phyloP scores from a whole-genome alignment of 2,888 invertebrate species.

The Lasioglossum morio region DNA sequence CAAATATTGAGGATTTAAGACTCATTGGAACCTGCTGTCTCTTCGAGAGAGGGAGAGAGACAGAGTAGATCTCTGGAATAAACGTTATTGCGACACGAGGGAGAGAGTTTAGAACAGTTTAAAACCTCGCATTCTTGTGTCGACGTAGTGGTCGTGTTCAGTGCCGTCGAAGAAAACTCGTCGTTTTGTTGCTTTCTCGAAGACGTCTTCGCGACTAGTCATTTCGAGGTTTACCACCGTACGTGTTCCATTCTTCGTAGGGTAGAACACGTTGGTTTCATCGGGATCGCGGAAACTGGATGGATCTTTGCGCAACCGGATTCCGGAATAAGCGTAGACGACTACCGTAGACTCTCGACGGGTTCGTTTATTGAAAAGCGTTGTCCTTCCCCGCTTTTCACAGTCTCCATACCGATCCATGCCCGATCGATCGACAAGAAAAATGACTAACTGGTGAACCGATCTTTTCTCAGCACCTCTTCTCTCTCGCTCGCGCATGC shows the following conservation, averaged over 20 bases:
- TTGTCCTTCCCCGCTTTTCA: conserved; percentile 42
- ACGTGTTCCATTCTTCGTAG: conserved; percentile 1
- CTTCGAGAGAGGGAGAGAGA: background rate
- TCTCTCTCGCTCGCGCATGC: conserved; percentile 1
- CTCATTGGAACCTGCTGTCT: background rate
- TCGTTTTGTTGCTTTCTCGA: background rate
- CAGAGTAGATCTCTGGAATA: too few relatives aligned
- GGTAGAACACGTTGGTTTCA: background rate
- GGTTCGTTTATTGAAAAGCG: conserved; percentile 40
- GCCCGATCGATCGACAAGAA: conserved; percentile 22
- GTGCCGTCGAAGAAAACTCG: background rate
- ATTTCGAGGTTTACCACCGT: conserved; percentile 32
- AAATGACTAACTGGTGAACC: conserved; percentile 49
- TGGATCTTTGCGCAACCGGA: background rate
- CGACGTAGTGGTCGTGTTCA: background rate
- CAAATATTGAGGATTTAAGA: background rate
- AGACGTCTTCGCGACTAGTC: background rate
- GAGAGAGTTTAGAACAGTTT: background rate
- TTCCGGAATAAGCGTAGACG: background rate
- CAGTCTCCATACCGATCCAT: conserved; percentile 19
- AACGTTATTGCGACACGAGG: background rate
- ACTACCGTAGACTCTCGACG: background rate
- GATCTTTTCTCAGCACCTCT: background rate
- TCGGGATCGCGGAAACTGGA: background rate
- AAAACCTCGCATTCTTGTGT: background rate